Evolutionary conservation across 2,888 invertebrate genomes (phyloP).

Genomic region (Melieria picta): DNA sequence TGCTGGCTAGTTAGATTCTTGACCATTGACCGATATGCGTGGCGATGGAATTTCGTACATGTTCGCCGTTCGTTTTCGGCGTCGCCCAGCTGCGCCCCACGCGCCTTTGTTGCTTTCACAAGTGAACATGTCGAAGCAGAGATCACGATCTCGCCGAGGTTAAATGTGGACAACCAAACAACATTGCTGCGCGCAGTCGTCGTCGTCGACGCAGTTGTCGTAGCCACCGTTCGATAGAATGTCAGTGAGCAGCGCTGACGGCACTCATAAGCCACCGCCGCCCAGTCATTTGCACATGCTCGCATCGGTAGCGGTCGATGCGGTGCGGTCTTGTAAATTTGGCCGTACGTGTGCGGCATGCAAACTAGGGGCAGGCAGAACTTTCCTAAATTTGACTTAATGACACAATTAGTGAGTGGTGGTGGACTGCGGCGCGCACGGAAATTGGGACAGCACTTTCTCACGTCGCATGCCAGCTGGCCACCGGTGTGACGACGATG

Average conservation of each 20-base stretch:
- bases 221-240: too few relatives aligned
- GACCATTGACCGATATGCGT: slow-evolving; percentile 37
- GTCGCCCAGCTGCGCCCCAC: too few relatives aligned
- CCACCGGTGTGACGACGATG: too few relatives aligned
- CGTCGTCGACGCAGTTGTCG: too few relatives aligned
- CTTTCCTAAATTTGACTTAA: not conserved
- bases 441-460: slow-evolving; percentile 12
- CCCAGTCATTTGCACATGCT: too few relatives aligned
- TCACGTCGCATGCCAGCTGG: not conserved
- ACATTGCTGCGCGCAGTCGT: too few relatives aligned
- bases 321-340: too few relatives aligned
- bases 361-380: not conserved
- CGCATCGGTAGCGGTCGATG: too few relatives aligned
- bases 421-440: too few relatives aligned
- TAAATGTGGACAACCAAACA: slow-evolving; percentile 14
- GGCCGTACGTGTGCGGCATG: slow-evolving; percentile 7
- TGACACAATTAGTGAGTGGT: slow-evolving; percentile 5
- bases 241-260: too few relatives aligned
- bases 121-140: slow-evolving; percentile 13
- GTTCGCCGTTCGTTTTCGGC: too few relatives aligned
- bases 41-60: slow-evolving; percentile 23
- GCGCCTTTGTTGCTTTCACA: not conserved
- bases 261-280: too few relatives aligned
- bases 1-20: slow-evolving; percentile 26
- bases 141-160: slow-evolving; percentile 18